phyloP scores from a whole-genome alignment of 2,888 invertebrate species.

The Cheilosia vulpina region DNA sequence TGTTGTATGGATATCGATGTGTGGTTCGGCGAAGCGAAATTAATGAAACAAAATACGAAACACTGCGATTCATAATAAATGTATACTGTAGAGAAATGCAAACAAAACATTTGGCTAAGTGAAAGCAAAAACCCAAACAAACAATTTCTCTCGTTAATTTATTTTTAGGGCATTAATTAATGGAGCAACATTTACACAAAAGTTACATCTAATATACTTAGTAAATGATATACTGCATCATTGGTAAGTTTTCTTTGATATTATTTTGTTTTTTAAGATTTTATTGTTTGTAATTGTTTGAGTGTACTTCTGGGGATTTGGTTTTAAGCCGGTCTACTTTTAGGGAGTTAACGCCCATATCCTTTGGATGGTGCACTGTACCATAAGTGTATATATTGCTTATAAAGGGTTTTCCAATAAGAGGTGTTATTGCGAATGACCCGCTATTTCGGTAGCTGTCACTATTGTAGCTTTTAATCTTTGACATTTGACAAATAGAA shows the following conservation, averaged over 20 bases:
- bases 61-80: conserved; percentile 41
- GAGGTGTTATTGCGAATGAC: no score
- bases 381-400: no score
- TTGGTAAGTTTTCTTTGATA: conserved; percentile 88
- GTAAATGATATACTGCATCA: conserved; percentile 99
- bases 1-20: conserved; percentile 57
- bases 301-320: conserved; percentile 18
- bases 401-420: no score
- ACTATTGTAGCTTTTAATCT: no score
- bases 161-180: conserved; percentile 86
- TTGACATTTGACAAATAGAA: no score
- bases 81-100: conserved; percentile 61
- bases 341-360: no score
- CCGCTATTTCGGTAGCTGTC: no score
- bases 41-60: neutral
- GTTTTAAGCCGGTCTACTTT: no score
- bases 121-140: conserved; percentile 70
- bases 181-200: conserved; percentile 92
- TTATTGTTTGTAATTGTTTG: conserved; percentile 4
- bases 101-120: conserved; percentile 75
- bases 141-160: conserved; percentile 83
- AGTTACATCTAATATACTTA: conserved; percentile 98
- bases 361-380: no score
- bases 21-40: conserved; percentile 38
- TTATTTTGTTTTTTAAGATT: neutral